These are phyloP conservation scores for Galeopsomyia nigrocyanea DNA, from an alignment of 2,888 invertebrate genomes.

Conservation along the genomic window DNA sequence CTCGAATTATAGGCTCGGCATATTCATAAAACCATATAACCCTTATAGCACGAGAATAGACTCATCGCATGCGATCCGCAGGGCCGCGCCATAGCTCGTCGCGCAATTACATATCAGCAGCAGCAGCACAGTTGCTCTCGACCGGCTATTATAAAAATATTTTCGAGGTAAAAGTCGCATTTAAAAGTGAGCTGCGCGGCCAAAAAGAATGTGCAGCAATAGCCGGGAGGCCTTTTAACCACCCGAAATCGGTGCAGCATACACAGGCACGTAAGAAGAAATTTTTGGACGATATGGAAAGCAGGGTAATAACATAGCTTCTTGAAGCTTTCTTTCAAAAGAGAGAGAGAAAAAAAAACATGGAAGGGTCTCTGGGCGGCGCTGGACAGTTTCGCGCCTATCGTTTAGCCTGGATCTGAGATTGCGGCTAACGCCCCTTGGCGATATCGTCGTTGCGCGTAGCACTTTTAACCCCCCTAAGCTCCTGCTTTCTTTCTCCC, in stretches of 20 bases:
- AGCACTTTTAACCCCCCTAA: background rate
- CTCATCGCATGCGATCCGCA: conserved; percentile 41
- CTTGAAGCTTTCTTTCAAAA: conserved; percentile 14
- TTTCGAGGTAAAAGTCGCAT: conserved; percentile 25
- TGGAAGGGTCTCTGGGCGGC: conserved; percentile 22
- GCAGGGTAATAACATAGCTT: conserved; percentile 58
- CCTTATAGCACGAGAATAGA: conserved; percentile 21
- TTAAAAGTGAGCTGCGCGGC: background rate
- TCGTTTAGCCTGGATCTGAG: conserved; percentile 68
- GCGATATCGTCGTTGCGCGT: conserved; percentile 44
- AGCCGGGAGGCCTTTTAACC: conserved; percentile 31
- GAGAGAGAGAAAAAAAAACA: conserved; percentile 1
- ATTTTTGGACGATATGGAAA: conserved; percentile 63
- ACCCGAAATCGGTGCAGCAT: conserved; percentile 27
- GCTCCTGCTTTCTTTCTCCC: conserved; percentile 1
- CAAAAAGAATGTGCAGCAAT: conserved; percentile 5
- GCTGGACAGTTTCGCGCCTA: conserved; percentile 64
- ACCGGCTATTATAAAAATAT: background rate
- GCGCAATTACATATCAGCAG: too few species aligned
- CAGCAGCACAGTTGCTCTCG: background rate
- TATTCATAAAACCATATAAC: too few species aligned
- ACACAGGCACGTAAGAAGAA: conserved; percentile 22
- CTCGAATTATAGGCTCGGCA: too few species aligned
- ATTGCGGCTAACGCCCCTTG: conserved; percentile 60
- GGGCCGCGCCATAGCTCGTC: too few species aligned